A percentile compares a stretch with the other conserved stretches of the same genome.
phyloP scores from a whole-genome alignment of 2,888 invertebrate species.

The Thecocarcelia acutangulata region DNA sequence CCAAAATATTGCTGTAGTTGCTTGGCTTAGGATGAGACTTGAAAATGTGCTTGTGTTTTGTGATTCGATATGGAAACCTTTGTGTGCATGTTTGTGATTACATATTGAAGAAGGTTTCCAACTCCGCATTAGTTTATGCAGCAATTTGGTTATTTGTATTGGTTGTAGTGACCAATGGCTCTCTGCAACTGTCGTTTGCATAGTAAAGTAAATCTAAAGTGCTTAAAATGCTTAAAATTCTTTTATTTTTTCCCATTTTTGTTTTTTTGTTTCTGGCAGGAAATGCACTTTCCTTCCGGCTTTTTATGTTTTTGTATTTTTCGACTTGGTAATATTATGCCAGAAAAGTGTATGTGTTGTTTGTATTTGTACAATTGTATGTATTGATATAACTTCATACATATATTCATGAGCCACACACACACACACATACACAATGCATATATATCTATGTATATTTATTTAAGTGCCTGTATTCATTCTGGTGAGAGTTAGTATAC shows the following conservation, averaged over 20 bases:
- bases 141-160: conserved; percentile 9
- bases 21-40: conserved; percentile 45
- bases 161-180: conserved; percentile 60
- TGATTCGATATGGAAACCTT: neutral
- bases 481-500: neutral
- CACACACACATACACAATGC: neutral
- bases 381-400: conserved; percentile 11
- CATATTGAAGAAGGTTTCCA: conserved; percentile 10
- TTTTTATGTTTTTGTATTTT: conserved; percentile 68
- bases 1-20: conserved; percentile 40
- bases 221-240: conserved; percentile 72
- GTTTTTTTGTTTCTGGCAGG: conserved; percentile 74
- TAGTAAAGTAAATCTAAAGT: conserved; percentile 75
- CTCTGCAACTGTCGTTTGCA: conserved; percentile 70
- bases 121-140: conserved; percentile 31
- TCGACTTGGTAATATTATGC: conserved; percentile 54
- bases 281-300: conserved; percentile 77
- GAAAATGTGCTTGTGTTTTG: conserved; percentile 28
- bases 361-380: conserved; percentile 1
- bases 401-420: conserved; percentile 22
- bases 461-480: conserved; percentile 26
- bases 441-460: neutral
- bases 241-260: conserved; percentile 1
- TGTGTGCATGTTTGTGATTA: neutral
- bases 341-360: conserved; percentile 44